Percentiles rank a stretch among this genome's conserved stretches.
Evolutionary conservation across 2,113 vertebrate species (phyloP).

Genomic region (Myotis lucifugus): DNA sequence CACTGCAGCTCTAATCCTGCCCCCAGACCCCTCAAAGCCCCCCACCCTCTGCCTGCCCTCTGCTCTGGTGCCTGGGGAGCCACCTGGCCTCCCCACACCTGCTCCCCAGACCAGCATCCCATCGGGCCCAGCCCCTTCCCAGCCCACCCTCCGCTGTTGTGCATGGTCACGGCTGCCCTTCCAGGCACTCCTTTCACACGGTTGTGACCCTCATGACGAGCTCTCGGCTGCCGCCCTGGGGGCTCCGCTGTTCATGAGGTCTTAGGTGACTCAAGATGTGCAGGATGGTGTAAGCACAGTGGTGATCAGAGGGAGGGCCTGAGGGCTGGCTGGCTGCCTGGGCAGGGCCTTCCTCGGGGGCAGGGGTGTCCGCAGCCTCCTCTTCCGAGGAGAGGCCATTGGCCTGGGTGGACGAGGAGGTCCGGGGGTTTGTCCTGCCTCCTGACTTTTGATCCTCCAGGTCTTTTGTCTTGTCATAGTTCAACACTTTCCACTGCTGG

Average conservation of each 20-base stretch:
- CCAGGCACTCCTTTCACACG: conserved; percentile 88
- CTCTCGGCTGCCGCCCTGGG: conserved; percentile 92
- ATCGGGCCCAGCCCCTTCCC: neutral
- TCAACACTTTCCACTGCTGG: conserved; percentile 99
- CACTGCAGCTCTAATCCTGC: conserved; percentile 50
- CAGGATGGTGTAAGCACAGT: conserved; percentile 98
- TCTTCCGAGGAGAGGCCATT: conserved; percentile 78
- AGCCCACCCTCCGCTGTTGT: neutral
- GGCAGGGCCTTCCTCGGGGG: conserved; percentile 79
- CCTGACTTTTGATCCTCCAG: conserved; percentile 91
- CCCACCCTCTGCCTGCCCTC: neutral
- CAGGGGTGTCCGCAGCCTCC: conserved; percentile 47
- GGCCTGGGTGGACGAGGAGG: conserved; percentile 89
- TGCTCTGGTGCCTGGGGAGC: conserved; percentile 40
- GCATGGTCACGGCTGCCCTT: conserved; percentile 84
- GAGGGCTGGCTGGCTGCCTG: conserved; percentile 83
- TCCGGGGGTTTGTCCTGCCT: conserved; percentile 90
- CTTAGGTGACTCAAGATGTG: conserved; percentile 97
- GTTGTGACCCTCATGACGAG: conserved; percentile 99
- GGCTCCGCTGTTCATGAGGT: conserved; percentile 92
- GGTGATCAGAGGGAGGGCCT: conserved; percentile 91
- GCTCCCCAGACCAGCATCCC: neutral
- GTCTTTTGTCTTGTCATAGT: conserved; percentile 97
- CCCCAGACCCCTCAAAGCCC: neutral
- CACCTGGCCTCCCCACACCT: conserved; percentile 71